Evolutionary conservation across 1,140 invertebrate species (phyloP).

Genomic region (Solenopsis invicta): DNA sequence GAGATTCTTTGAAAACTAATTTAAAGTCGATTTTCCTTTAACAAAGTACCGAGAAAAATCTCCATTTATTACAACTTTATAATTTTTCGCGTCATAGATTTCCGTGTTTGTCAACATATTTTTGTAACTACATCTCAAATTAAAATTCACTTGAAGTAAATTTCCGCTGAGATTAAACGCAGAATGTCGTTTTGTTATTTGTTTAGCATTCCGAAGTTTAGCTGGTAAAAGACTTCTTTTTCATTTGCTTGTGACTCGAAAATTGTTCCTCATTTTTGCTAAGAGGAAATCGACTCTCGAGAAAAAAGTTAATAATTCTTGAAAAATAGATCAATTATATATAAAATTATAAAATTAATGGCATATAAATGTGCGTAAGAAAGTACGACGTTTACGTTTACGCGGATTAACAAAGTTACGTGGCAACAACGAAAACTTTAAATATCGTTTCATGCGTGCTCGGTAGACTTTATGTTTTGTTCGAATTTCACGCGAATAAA

Average conservation of each 20-base stretch:
- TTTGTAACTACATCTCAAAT: background rate
- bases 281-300: background rate
- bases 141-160: background rate
- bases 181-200: too few species aligned
- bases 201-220: background rate
- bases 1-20: background rate
- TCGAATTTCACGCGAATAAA: background rate
- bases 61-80: background rate
- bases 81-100: background rate
- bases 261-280: background rate
- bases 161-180: background rate
- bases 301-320: background rate
- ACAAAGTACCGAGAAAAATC: background rate
- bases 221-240: background rate
- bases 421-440: too few species aligned
- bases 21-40: background rate
- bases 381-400: too few species aligned
- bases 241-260: background rate
- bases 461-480: background rate
- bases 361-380: too few species aligned
- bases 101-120: background rate
- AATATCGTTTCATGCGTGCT: too few species aligned
- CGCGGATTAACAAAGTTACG: too few species aligned
- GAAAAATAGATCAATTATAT: background rate
- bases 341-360: background rate